phyloP scores from a whole-genome alignment of 2,113 vertebrate species.

The Oxyruncus cristatus region DNA sequence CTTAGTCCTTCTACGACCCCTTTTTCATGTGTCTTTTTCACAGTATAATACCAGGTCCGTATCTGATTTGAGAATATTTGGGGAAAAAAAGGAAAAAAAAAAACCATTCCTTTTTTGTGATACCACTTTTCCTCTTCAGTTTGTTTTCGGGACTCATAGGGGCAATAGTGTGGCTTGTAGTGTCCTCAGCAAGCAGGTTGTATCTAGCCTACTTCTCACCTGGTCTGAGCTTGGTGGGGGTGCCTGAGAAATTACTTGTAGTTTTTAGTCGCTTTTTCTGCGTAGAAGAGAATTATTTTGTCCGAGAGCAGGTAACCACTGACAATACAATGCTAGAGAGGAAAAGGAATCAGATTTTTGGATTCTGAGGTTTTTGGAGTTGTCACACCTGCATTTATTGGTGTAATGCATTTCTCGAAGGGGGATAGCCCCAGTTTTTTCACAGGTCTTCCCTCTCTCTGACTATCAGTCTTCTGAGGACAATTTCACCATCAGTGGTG shows the following conservation, averaged over 20 bases:
- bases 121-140: background rate
- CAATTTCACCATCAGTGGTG: background rate
- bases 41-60: fast-evolving
- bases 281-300: background rate
- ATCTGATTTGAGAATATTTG: background rate
- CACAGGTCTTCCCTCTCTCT: background rate
- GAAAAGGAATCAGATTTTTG: background rate
- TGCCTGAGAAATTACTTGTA: background rate
- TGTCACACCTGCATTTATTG: background rate
- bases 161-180: background rate
- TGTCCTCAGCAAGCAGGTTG: background rate
- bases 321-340: background rate
- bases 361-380: background rate
- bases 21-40: background rate
- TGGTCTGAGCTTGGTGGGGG: background rate
- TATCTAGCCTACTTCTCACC: background rate
- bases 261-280: background rate
- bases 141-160: background rate
- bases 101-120: background rate
- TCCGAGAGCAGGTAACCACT: background rate
- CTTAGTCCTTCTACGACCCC: background rate
- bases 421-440: background rate
- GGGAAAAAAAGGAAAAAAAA: background rate
- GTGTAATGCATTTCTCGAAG: background rate
- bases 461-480: background rate